Conservation (phyloP, 1,140 invertebrate species). For the Drosophila rhopaloa region DNA sequence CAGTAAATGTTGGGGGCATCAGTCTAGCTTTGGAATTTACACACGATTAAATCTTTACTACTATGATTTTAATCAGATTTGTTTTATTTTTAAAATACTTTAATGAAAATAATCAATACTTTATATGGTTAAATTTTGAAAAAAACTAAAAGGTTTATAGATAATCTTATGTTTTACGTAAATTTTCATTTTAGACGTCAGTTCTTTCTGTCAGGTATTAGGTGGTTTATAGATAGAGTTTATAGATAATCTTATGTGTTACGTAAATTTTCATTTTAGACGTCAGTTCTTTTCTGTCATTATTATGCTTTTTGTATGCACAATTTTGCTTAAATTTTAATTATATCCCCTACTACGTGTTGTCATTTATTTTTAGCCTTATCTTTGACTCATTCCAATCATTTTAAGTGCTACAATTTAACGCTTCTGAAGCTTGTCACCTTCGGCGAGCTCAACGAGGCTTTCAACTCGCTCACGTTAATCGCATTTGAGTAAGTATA, state of each 20-base stretch:
- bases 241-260: too few species aligned
- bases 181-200: too few species aligned
- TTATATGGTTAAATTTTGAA: too few species aligned
- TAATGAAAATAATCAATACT: too few species aligned
- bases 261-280: background rate
- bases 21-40: background rate
- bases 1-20: slow-evolving; percentile 4
- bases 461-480: slow-evolving; percentile 36
- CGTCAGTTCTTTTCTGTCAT: background rate
- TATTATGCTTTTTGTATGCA: background rate
- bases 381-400: slow-evolving; percentile 35
- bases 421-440: slow-evolving; percentile 65
- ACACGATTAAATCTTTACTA: too few species aligned
- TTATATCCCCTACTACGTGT: slow-evolving; percentile 4
- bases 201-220: background rate
- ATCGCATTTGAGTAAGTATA: slow-evolving; percentile 42
- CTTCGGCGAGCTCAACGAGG: slow-evolving; percentile 57
- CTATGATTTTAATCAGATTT: too few species aligned
- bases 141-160: too few species aligned
- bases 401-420: slow-evolving; percentile 64
- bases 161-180: background rate
- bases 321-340: background rate
- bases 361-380: slow-evolving; percentile 4
- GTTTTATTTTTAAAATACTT: too few species aligned
- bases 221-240: too few species aligned